Conservation (phyloP, 2,888 invertebrate species). For the Noctua fimbriata region DNA sequence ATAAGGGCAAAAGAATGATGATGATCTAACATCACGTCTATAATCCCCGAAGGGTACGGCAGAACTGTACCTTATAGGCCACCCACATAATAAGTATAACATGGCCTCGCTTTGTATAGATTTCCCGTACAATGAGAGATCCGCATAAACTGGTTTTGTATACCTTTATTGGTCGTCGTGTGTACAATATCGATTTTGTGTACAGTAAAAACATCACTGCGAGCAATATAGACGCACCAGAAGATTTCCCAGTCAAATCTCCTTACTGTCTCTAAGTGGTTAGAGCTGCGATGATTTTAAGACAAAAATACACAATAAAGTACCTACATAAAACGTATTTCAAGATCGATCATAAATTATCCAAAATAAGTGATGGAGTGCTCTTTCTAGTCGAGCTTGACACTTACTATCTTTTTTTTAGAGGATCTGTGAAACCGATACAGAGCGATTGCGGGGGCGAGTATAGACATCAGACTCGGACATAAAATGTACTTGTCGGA, state of each 20-base stretch:
- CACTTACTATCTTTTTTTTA: not conserved
- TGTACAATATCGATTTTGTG: not conserved
- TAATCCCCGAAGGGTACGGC: not conserved
- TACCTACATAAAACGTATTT: not conserved
- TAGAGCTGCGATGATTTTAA: not conserved
- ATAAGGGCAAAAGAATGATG: no score
- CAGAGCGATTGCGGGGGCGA: not conserved
- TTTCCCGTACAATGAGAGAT: no score
- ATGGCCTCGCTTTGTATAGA: no score
- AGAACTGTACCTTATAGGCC: not conserved
- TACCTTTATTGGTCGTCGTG: no score
- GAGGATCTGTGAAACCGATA: not conserved
- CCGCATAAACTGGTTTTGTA: no score
- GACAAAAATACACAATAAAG: not conserved
- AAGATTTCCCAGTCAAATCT: not conserved
- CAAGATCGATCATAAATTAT: not conserved
- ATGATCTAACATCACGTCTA: no score
- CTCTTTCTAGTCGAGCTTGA: not conserved
- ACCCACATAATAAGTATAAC: not conserved
- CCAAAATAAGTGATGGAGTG: not conserved
- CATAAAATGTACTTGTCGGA: no score
- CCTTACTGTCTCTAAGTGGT: not conserved
- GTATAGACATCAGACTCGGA: not conserved
- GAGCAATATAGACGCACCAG: not conserved
- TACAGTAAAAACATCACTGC: not conserved